These are phyloP conservation scores for Aldrovandia affinis DNA, from an alignment of 2,797 vertebrate genomes.

Conservation along the genomic window DNA sequence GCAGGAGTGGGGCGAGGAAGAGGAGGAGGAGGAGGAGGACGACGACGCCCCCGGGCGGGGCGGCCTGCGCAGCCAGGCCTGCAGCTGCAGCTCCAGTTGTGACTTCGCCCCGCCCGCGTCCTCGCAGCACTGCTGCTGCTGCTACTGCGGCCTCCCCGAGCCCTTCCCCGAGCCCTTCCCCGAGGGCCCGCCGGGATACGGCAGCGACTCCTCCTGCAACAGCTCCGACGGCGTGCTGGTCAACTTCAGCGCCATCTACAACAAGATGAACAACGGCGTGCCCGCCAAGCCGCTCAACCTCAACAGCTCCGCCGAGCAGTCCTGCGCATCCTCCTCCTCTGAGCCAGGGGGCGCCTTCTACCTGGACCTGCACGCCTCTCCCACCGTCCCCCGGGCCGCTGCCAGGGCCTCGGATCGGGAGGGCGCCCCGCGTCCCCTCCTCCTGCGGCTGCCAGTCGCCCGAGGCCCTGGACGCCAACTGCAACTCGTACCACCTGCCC, in stretches of 20 bases:
- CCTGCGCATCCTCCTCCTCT: slow-evolving; percentile 82
- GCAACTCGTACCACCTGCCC: slow-evolving; percentile 87
- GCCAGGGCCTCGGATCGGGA: slow-evolving; percentile 62
- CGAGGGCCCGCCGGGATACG: slow-evolving; percentile 83
- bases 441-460: slow-evolving; percentile 72
- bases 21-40: slow-evolving; percentile 70
- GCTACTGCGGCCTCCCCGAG: slow-evolving; percentile 70
- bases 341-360: slow-evolving; percentile 85
- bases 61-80: slow-evolving; percentile 61
- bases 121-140: slow-evolving; percentile 76
- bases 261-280: slow-evolving; percentile 83
- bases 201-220: slow-evolving; percentile 94
- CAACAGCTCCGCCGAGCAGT: slow-evolving; percentile 78
- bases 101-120: slow-evolving; percentile 50
- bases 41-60: slow-evolving; percentile 76
- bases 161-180: slow-evolving; percentile 71
- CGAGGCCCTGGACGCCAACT: slow-evolving; percentile 91
- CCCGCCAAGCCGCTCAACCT: slow-evolving; percentile 75
- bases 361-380: slow-evolving; percentile 92
- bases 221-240: slow-evolving; percentile 93
- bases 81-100: slow-evolving; percentile 74
- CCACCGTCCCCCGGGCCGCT: slow-evolving; percentile 75
- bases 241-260: slow-evolving; percentile 94
- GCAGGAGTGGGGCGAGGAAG: slow-evolving; percentile 83
- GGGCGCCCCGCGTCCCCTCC: slow-evolving; percentile 69